Percentiles rank a stretch among this genome's conserved stretches.
Evolutionary conservation across 2,888 invertebrate genomes (phyloP).

Genomic region (Seladonia tumulorum): DNA sequence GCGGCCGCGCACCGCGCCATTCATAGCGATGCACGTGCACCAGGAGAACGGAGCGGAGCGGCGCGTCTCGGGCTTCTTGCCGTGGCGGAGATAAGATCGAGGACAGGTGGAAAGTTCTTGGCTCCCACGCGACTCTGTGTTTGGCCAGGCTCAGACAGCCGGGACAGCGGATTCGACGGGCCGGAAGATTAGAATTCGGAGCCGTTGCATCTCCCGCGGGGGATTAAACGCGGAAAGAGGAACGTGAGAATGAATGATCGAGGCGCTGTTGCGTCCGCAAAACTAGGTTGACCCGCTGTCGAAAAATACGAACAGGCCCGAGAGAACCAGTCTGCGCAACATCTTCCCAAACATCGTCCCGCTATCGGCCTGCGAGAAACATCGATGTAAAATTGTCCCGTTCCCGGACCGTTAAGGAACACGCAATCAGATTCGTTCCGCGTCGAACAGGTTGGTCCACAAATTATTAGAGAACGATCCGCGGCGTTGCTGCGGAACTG

Average conservation of each 20-base stretch:
- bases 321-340: slow-evolving; percentile 29
- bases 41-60: slow-evolving; percentile 39
- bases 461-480: slow-evolving; percentile 12
- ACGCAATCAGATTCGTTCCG: background rate
- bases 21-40: slow-evolving; percentile 65
- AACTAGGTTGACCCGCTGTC: slow-evolving; percentile 37
- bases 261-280: background rate
- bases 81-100: slow-evolving; percentile 71
- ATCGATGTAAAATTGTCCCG: background rate
- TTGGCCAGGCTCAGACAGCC: slow-evolving; percentile 46
- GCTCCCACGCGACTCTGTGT: slow-evolving; percentile 66
- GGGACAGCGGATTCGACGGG: slow-evolving; percentile 34
- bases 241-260: slow-evolving; percentile 61
- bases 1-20: slow-evolving; percentile 46
- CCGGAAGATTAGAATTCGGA: slow-evolving; percentile 61
- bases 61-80: slow-evolving; percentile 49
- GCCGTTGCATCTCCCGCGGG: slow-evolving; percentile 34
- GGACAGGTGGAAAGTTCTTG: slow-evolving; percentile 73
- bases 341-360: slow-evolving; percentile 33
- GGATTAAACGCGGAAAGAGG: slow-evolving; percentile 44
- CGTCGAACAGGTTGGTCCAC: background rate
- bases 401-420: background rate
- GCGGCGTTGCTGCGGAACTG: slow-evolving; percentile 19
- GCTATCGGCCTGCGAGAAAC: slow-evolving; percentile 37
- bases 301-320: slow-evolving; percentile 23